Evolutionary conservation across 2,797 vertebrate genomes (phyloP), one percentile per base, ranked within the genome.

Genomic region (Eospalax fontanierii): DNA sequence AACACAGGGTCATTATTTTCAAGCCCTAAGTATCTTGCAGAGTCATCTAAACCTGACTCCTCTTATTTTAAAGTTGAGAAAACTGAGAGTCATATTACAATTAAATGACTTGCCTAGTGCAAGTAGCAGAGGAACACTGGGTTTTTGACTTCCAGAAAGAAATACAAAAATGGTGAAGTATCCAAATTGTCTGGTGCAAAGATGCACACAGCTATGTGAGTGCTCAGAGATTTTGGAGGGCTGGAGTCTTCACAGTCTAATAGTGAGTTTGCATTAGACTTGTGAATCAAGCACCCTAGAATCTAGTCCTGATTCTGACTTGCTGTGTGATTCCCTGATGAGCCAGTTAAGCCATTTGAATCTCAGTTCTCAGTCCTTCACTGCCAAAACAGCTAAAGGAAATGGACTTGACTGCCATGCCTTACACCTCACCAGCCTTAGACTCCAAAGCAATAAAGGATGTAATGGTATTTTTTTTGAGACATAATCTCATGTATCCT

Each of bases 21-120:
- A 40, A 75, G 59, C 50, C 7, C 46, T 40, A n/a, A n/a, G 46
- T 84, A 4, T 68, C 80, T 78, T 85, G 26, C 28, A 38, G 28
- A 87, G 30, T 59, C 38, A 78, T 54, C 73, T 74, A 68, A 85
- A 43, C 54, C 38, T 33, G 18, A 66, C 18, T 59, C 30, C 22
- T 38, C 65, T 86, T 80, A 91, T 85, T 54, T 85, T 59, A 40
- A 8, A 40, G 33, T 35, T 89, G 74, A 86, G 59, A 63, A 94
- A 96, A 89, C 59, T 18, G 1, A 89, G 57, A 80, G 26, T 59
- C 16, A 16, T 21, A 35, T 15, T 38, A 35, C 63, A 40, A 70
- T 68, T 35, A 88, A 95, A 82, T 50, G 35, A 59, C 38, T 83
- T 50, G 28, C 5, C 40, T 54, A 43, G 35, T 15, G 74, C 1